A percentile compares a stretch with the other conserved stretches of the same genome.
Evolutionary conservation across 2,888 invertebrate species (phyloP).

Genomic region (Thelaira solivaga): DNA sequence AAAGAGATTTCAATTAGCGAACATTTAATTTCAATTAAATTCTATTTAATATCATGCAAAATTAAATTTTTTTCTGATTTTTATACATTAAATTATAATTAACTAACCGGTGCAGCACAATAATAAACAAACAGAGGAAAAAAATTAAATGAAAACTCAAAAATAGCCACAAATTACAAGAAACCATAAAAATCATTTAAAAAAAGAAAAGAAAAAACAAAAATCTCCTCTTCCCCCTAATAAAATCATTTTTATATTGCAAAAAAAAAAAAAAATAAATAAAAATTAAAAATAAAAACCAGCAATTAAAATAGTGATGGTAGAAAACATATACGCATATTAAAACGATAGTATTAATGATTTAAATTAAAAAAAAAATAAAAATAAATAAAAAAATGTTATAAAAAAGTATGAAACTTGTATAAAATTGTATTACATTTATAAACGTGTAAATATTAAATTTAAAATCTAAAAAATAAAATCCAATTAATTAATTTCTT

Average conservation of each 20-base stretch:
- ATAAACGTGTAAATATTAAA: slow-evolving; percentile 57
- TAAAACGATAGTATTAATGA: slow-evolving; percentile 47
- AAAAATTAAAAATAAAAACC: background rate
- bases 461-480: slow-evolving; percentile 20
- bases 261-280: slow-evolving; percentile 19
- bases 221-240: background rate
- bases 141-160: slow-evolving; percentile 22
- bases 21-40: no score
- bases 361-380: background rate
- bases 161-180: slow-evolving; percentile 35
- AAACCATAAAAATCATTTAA: slow-evolving; percentile 20
- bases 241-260: slow-evolving; percentile 44
- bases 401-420: slow-evolving; percentile 52
- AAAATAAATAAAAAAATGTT: slow-evolving; percentile 24
- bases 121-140: slow-evolving; percentile 33
- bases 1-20: no score
- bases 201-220: background rate
- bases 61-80: background rate
- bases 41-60: background rate
- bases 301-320: slow-evolving; percentile 52
- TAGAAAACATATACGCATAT: slow-evolving; percentile 56
- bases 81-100: background rate
- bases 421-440: slow-evolving; percentile 54
- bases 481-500: background rate
- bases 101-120: slow-evolving; percentile 61